phyloP scores from a whole-genome alignment of 1,140 invertebrate species.

The Lerema accius region DNA sequence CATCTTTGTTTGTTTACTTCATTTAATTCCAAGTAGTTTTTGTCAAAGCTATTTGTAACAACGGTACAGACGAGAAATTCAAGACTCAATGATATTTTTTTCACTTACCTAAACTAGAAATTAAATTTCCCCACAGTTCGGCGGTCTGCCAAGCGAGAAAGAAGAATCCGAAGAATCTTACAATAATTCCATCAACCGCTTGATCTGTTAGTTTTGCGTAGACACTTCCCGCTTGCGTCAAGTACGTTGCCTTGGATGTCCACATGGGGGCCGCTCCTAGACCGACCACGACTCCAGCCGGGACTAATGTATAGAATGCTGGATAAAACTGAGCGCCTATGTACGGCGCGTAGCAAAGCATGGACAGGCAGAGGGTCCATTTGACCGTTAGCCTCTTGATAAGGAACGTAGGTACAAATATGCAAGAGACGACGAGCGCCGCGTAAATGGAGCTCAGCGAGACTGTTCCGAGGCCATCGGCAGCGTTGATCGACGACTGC shows the following conservation, averaged over 20 bases:
- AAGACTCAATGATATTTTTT: neutral
- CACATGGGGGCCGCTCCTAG: constrained; percentile 97
- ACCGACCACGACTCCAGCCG: constrained; percentile 94
- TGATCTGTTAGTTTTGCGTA: constrained; percentile 94
- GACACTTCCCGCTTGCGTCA: constrained; percentile 95
- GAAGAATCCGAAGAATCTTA: constrained; percentile 98
- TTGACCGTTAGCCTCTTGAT: constrained; percentile 96
- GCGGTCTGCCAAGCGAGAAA: constrained; percentile 98
- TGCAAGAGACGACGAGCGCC: constrained; percentile 94
- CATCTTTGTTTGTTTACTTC: neutral
- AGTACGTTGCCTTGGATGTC: constrained; percentile 97
- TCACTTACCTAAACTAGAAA: constrained; percentile 94
- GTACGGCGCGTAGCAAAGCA: constrained; percentile 96
- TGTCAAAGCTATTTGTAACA: neutral
- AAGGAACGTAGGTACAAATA: constrained; percentile 95
- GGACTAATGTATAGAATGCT: constrained; percentile 94
- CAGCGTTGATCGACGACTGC: constrained; percentile 93
- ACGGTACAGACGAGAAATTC: neutral
- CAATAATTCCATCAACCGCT: constrained; percentile 94
- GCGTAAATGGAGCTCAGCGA: constrained; percentile 94
- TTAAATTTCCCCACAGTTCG: constrained; percentile 97
- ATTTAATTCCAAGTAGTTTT: neutral
- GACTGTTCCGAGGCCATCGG: constrained; percentile 91
- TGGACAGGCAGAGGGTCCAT: constrained; percentile 95
- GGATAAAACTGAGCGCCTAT: constrained; percentile 97